These are phyloP conservation scores for Aradophagus sp. DNA, from an alignment of 1,140 invertebrate genomes.

Conservation along the genomic window DNA sequence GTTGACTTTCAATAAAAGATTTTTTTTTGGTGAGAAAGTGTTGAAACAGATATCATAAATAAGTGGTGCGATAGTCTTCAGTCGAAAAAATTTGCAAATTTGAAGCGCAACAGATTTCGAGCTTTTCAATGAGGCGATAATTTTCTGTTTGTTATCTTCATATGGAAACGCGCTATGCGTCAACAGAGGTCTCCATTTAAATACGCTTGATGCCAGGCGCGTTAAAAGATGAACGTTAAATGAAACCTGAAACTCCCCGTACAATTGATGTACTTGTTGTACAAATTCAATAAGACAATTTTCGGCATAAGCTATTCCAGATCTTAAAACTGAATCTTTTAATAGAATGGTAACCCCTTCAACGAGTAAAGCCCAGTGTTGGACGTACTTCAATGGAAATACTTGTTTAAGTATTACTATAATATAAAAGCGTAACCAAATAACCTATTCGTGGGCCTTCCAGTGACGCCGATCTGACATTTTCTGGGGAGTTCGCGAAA, in stretches of 20 bases:
- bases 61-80: not conserved
- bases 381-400: slow-evolving; percentile 34
- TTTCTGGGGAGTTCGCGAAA: slow-evolving; percentile 50
- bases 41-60: not conserved
- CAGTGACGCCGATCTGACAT: slow-evolving; percentile 48
- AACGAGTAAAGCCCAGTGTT: slow-evolving; percentile 56
- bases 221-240: slow-evolving; percentile 56
- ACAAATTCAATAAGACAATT: slow-evolving; percentile 6
- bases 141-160: slow-evolving; percentile 11
- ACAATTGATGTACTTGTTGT: not conserved
- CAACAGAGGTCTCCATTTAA: slow-evolving; percentile 49
- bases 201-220: slow-evolving; percentile 41
- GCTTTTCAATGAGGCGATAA: not conserved
- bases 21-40: not conserved
- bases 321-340: slow-evolving; percentile 31
- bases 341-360: slow-evolving; percentile 48
- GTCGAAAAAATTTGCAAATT: slow-evolving; percentile 5
- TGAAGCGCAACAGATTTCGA: slow-evolving; percentile 1
- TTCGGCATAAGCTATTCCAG: slow-evolving; percentile 10
- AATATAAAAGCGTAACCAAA: slow-evolving; percentile 55
- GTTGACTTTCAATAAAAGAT: not conserved
- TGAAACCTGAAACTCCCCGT: not conserved
- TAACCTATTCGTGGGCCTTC: slow-evolving; percentile 62
- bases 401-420: slow-evolving; percentile 37
- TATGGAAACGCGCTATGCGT: slow-evolving; percentile 24